These are phyloP conservation scores for Euplagia quadripunctaria DNA, from an alignment of 2,888 invertebrate species.

Conservation along the genomic window DNA sequence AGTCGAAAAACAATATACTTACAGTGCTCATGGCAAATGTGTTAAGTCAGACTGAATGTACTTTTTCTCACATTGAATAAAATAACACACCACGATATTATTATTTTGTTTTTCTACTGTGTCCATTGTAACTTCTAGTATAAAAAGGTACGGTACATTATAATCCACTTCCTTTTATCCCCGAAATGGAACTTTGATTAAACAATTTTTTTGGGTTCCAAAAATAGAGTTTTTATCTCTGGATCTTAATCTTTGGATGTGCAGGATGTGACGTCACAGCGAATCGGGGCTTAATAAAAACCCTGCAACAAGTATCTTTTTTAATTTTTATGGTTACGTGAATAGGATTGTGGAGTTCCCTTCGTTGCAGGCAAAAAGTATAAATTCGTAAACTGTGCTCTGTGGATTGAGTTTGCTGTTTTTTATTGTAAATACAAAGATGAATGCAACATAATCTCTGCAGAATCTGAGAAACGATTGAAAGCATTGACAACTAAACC, in stretches of 20 bases:
- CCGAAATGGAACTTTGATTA: constrained; percentile 53
- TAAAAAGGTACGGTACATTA: constrained; percentile 9
- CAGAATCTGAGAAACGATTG: background rate
- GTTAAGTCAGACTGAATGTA: background rate
- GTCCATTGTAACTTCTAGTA: background rate
- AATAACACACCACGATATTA: too few relatives aligned
- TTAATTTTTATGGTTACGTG: constrained; percentile 18
- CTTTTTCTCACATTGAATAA: background rate
- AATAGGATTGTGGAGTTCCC: background rate
- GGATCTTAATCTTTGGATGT: constrained; percentile 51
- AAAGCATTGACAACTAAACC: background rate
- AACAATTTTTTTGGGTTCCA: constrained; percentile 55
- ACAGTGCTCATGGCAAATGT: background rate
- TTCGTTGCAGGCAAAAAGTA: background rate
- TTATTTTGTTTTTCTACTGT: background rate
- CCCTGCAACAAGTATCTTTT: constrained; percentile 26
- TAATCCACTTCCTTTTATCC: constrained; percentile 44
- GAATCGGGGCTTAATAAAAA: constrained; percentile 47
- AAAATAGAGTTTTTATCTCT: constrained; percentile 61
- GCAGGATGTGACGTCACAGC: constrained; percentile 43
- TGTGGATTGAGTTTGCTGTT: background rate
- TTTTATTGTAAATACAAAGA: background rate
- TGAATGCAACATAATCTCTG: background rate
- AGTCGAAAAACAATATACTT: background rate
- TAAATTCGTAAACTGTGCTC: background rate